A percentile compares a stretch with the other conserved stretches of the same genome.
These are phyloP conservation scores for Erebia ligea DNA, from an alignment of 2,888 invertebrate genomes.

Conservation along the genomic window DNA sequence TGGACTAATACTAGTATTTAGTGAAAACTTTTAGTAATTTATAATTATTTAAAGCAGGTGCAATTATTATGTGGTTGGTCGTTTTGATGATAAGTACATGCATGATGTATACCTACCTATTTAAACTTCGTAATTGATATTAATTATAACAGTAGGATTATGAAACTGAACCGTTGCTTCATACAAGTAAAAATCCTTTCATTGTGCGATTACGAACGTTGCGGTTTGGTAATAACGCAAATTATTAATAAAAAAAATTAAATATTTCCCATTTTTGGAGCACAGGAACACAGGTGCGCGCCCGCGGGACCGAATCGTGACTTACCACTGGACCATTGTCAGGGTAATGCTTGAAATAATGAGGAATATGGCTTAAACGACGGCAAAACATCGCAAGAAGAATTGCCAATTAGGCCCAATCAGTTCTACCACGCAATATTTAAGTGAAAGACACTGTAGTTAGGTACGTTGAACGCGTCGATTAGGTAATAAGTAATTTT, in stretches of 20 bases:
- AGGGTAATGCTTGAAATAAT: constrained; percentile 58
- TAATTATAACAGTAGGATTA: not conserved
- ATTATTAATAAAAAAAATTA: constrained; percentile 59
- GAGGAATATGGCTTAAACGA: constrained; percentile 56
- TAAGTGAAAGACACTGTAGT: constrained; percentile 37
- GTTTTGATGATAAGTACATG: too few relatives aligned
- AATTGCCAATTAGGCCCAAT: constrained; percentile 62
- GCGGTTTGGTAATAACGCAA: constrained; percentile 59
- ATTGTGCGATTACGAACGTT: constrained; percentile 53
- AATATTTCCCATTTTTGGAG: constrained; percentile 61
- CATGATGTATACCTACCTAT: too few relatives aligned
- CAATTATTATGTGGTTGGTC: too few relatives aligned
- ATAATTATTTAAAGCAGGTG: too few relatives aligned
- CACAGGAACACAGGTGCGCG: constrained; percentile 73
- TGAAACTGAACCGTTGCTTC: constrained; percentile 1
- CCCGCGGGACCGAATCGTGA: constrained; percentile 74
- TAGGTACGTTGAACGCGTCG: constrained; percentile 22
- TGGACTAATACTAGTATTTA: too few relatives aligned
- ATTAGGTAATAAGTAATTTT: constrained; percentile 24
- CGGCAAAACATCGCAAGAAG: constrained; percentile 57
- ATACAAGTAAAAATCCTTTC: constrained; percentile 22
- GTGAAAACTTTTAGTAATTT: too few relatives aligned
- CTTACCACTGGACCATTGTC: constrained; percentile 66
- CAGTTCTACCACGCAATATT: constrained; percentile 41
- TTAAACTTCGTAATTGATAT: too few relatives aligned